These are phyloP conservation scores for Crotalus horridus DNA, from an alignment of 2,113 vertebrate genomes.

Conservation along the genomic window DNA sequence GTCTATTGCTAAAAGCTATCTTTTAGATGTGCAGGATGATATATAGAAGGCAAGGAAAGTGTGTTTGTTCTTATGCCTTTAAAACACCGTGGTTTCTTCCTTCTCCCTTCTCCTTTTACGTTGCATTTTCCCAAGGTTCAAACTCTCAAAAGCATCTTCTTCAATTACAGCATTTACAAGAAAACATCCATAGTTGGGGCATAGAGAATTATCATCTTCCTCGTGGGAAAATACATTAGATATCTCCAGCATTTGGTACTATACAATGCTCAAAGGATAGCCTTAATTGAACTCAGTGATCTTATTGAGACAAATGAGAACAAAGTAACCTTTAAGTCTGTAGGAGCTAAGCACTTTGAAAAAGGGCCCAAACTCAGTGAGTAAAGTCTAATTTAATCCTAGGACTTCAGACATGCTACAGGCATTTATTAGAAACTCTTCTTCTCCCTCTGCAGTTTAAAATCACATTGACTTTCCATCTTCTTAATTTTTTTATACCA, in stretches of 20 bases:
- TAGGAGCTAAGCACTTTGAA: neutral
- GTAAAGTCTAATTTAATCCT: neutral
- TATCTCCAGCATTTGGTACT: neutral
- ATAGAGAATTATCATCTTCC: neutral
- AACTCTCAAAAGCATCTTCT: neutral
- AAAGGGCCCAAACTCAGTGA: neutral
- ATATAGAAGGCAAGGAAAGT: neutral
- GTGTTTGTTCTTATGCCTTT: neutral
- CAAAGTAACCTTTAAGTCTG: neutral
- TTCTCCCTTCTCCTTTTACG: neutral
- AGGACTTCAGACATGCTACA: neutral
- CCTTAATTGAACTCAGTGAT: neutral
- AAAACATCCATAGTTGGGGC: neutral
- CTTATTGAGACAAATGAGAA: neutral
- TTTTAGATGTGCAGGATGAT: neutral
- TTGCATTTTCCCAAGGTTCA: neutral
- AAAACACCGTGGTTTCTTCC: neutral
- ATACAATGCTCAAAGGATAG: neutral
- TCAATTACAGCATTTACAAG: neutral
- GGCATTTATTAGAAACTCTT: neutral
- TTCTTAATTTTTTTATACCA: constrained; percentile 22
- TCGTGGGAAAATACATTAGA: neutral
- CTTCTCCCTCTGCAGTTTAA: neutral
- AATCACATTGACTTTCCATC: constrained; percentile 2
- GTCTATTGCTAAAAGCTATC: neutral